Base-by-base conservation (phyloP, 2,888 invertebrate genomes). In the Aphodius granarius region DNA sequence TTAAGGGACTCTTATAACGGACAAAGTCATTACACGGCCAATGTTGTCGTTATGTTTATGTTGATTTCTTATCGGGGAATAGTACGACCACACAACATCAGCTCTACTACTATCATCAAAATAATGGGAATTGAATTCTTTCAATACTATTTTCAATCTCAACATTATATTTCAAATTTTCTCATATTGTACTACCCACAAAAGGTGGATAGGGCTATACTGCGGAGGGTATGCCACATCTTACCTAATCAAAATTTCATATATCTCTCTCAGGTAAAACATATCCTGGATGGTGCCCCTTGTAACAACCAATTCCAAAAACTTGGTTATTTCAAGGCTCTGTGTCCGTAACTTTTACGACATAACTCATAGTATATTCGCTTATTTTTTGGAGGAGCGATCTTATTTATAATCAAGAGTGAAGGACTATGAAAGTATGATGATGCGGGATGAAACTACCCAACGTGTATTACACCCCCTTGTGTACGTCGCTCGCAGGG, bases 1-100 rank as follows among this genome's bases (percentile, higher is more conserved):
- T 68, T 68, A 68, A 65, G 68, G 20, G 68, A 68, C 68, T 68
- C 21, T 68, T 68, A 68, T 68, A 68, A 68, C 68, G 68, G 68
- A 20, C 20, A 4, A 22, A 22, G 68, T 68, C 68, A 68, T 68
- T 68, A 68, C 20, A 68, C n/a, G 68, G 66, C 13, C 68, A n/a
- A 9, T 2, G n/a, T 20, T 68, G 68, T 16, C 21, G 68, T 68
- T 68, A 68, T 68, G 68, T 68, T 68, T 68, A 68, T 22, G 68
- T 68, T 68, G 21, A 68, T 68, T 20, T 68, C 68, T 22, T 68
- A 20, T 22, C 18, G 68, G 65, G n/a, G 13, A 3, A 43, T 6
- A 6, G 43, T 43, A 9, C 43, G 6, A 43, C 43, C 43, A 43
- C 43, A 43, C 13, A 43, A 13, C 43, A 43, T 9, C n/a, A 13